Evolutionary conservation across 2,113 vertebrate species (phyloP).

Genomic region (Percopsis transmontana): DNA sequence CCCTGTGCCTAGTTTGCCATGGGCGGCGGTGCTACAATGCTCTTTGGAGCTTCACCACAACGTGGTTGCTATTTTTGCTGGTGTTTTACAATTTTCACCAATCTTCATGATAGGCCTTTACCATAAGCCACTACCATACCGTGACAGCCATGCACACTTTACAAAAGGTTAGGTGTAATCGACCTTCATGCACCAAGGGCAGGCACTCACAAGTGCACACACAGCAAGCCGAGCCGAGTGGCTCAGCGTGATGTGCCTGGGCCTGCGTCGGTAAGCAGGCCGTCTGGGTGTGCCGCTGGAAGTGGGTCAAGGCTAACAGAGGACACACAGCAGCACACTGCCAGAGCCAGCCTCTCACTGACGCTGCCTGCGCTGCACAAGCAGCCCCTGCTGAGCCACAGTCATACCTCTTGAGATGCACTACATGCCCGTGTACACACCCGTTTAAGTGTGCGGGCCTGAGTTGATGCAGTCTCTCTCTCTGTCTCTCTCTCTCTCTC

Average conservation of each 20-base stretch:
- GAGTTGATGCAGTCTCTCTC: background rate
- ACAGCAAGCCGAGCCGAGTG: conserved; percentile 28
- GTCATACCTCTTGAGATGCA: conserved; percentile 34
- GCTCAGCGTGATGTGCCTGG: conserved; percentile 48
- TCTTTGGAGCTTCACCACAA: no score
- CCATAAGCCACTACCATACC: no score
- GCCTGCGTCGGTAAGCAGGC: no score
- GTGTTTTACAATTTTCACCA: no score
- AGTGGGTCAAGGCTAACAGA: conserved; percentile 71
- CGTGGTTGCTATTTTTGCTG: no score
- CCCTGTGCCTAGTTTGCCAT: no score
- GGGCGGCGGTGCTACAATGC: no score
- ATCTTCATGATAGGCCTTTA: no score
- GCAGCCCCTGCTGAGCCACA: conserved; percentile 26
- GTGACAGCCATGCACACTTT: no score
- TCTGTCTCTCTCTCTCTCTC: background rate
- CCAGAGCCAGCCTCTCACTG: conserved; percentile 39
- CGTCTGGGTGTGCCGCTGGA: conserved; percentile 59
- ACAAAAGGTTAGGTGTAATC: background rate
- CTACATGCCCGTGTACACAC: background rate
- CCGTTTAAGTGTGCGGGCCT: background rate
- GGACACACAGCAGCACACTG: conserved; percentile 40
- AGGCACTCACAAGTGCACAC: conserved; percentile 21
- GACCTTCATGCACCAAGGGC: background rate
- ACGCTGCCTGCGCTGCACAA: conserved; percentile 7